Base-by-base conservation (phyloP, 2,888 invertebrate species). In the Mermis nigrescens region DNA sequence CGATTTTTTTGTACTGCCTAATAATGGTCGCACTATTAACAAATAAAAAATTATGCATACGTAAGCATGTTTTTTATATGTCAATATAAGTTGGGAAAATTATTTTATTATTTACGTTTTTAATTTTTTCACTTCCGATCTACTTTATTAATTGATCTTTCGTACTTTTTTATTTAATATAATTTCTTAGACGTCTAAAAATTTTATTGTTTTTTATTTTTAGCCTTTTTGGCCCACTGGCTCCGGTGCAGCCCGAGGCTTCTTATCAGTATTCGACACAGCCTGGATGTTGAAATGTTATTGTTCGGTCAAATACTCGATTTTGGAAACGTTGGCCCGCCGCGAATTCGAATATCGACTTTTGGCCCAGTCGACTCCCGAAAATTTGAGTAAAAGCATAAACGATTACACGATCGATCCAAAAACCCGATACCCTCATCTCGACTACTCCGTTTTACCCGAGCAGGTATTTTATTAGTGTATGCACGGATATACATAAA, bases 241-340 rank as follows among this genome's bases (percentile, higher is more conserved):
- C 0, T 92, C 92, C 1, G 98, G 98, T 1, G 92, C 92, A 77
- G 95, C 94, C 0, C 81, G 95, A 59, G 95, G 95, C 19, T 95
- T 95, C 74, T 79, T 98, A 1, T 89, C 91, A 26, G 87, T 89
- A 2, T 80, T 95, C 75, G 95, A 98, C 77, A 86, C 92, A 0
- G 89, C 88, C 19, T 98, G 95, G 90, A 86, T 89, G 63, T 83
- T 94, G 61, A 81, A 86, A 65, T 79, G 84, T 60, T 91, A 88
- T 85, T 82, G 83, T 0, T 77, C 58, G 46, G 58, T 61, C 15
- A 27, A 57, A 24, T 28, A 51, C 38, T 57, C 61, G 22, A 28
- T 61, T 3, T 51, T 66, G 31, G 63, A 76, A 63, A 86, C 92
- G 27, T 76, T 98, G 57, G 90, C 92, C 0, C 92, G 95, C 75